Base-by-base conservation (phyloP, 1,140 invertebrate species). In the Trissolcus basalis region DNA sequence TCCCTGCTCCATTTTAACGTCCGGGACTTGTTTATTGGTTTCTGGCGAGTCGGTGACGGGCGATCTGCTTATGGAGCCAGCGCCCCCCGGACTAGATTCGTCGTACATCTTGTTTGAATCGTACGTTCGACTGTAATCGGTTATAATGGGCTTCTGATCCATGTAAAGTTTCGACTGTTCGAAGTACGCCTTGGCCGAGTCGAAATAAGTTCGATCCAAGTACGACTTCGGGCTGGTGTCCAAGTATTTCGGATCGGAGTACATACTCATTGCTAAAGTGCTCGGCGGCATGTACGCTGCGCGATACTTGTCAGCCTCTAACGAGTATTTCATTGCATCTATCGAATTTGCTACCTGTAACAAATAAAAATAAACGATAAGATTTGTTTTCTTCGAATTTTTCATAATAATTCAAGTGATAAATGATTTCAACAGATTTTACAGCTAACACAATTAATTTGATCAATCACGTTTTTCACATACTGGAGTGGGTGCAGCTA, bases 241-340 rank as follows among this genome's bases (percentile, higher is more conserved):
- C 71, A 91, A 86, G 82, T 91, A 91, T 76, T 91, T 91, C 8
- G 92, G 90, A 78, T 93, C 92, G 3, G 92, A 90, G 77, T 93
- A 93, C 92, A 93, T 93, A 16, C 90, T 90, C 90, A 91, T 91
- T 48, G 90, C 89, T n/a, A 91, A 82, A 4, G 89, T 90, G 45
- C 89, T 90, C 1, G 91, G 90, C 0, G 91, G 90, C 88, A 91
- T 91, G 87, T 94, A 94, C 0, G 91, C 88, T 5, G 92, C 91
- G 35, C 93, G 89, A 84, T 93, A 94, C 68, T 94, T 94, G 63
- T 94, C 93, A 0, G 92, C 91, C 71, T 93, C 93, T 87, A 94
- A 91, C 5, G 93, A 92, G 81, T 94, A 94, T 81, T 93, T 94
- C 91, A 94, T 93, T 2, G 92, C 91, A 78, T 94, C 93, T 92